Conservation (phyloP, 2,113 vertebrate genomes). For the Catharus minimus region DNA sequence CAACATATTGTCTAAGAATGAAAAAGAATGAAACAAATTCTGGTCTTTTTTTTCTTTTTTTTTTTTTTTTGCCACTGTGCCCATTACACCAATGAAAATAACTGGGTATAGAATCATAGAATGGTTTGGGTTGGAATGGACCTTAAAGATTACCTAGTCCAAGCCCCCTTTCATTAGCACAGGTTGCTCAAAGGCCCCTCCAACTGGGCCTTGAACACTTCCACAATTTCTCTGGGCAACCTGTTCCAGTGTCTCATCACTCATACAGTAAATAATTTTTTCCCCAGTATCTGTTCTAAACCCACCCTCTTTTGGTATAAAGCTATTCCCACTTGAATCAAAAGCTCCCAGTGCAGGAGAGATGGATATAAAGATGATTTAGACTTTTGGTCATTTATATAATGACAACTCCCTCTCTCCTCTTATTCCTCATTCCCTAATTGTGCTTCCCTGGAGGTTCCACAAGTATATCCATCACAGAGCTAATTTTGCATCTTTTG, state of each 20-base stretch:
- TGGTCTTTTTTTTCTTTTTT: not conserved
- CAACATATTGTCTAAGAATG: not conserved
- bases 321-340: not conserved
- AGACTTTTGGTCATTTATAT: not conserved
- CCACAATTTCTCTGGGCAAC: not conserved
- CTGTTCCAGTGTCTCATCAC: not conserved
- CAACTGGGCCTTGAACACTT: fast-evolving
- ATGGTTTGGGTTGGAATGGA: not conserved
- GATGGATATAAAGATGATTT: conserved; percentile 10
- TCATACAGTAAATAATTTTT: not conserved
- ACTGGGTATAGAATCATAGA: not conserved
- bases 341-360: not conserved
- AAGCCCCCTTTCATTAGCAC: not conserved
- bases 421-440: conserved; percentile 21
- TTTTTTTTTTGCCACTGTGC: not conserved
- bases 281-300: not conserved
- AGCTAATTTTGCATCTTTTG: conserved; percentile 54
- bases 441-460: conserved; percentile 15
- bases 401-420: not conserved
- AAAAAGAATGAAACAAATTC: not conserved
- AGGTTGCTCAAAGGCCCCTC: not conserved
- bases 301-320: not conserved
- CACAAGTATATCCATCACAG: not conserved
- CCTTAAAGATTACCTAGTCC: not conserved
- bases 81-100: not conserved